Evolutionary conservation across 2,113 vertebrate species (phyloP).

Genomic region (Microcebus griseorufus): DNA sequence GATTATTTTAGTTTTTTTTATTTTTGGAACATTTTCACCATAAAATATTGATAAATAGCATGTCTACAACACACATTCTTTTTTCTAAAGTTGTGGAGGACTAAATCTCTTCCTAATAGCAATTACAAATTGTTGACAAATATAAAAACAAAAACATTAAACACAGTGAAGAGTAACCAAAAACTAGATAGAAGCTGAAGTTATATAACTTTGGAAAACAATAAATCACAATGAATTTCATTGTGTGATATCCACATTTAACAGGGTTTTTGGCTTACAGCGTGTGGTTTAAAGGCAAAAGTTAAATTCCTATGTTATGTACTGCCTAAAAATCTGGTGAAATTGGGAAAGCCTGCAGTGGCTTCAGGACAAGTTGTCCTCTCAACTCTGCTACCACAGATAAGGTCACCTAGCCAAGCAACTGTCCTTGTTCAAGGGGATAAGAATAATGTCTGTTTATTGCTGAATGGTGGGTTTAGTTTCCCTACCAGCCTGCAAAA

Average conservation of each 20-base stretch:
- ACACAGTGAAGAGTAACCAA: not conserved
- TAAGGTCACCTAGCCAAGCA: not conserved
- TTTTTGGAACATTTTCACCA: not conserved
- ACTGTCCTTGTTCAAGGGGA: not conserved
- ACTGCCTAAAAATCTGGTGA: not conserved
- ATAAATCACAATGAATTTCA: not conserved
- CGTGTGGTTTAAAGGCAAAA: not conserved
- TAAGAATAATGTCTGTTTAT: not conserved
- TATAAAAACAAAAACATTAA: not conserved
- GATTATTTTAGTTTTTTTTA: not conserved
- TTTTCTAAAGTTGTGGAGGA: not conserved
- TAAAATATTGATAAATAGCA: not conserved
- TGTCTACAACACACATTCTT: not conserved
- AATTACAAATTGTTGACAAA: not conserved
- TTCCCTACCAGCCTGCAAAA: not conserved
- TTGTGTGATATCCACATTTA: not conserved
- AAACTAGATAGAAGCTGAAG: not conserved
- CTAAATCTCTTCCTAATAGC: not conserved
- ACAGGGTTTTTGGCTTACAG: not conserved
- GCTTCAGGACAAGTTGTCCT: not conserved
- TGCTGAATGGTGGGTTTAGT: not conserved
- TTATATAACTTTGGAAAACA: not conserved
- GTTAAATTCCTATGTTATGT: not conserved
- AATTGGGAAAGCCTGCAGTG: not conserved
- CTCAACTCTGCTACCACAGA: not conserved